Evolutionary conservation across 37 sponge, comb jelly and placozoan genomes (phyloP), one percentile per base, ranked within the genome.

Genomic region (Crambe crambe): DNA sequence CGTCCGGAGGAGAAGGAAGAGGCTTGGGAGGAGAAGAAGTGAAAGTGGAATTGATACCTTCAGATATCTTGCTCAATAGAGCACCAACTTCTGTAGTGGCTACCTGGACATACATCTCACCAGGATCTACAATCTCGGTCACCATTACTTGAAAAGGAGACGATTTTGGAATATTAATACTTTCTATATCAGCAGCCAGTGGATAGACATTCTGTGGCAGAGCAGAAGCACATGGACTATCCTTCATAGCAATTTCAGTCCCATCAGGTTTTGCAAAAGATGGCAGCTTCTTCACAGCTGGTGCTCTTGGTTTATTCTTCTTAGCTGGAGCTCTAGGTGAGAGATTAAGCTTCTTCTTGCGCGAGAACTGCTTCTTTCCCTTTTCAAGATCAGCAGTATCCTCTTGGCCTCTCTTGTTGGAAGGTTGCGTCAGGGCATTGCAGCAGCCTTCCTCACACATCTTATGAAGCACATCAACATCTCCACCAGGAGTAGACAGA

Each of bases 71-170:
- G 42, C 15, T 40, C 3, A 70, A 17, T 26, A 70, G 22, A 42
- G 42, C 42, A 42, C 47, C 75, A 1, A 59, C 47, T 20, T 43
- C 73, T 17, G 20, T 39, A 31, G 56, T 60, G 42, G 73, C 86
- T 25, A 56, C 12, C 38, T 85, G 86, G 2, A 77, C 30, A 34
- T 36, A 85, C 36, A 77, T 35, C n/a, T 27, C 41, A 17, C 32
- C 31, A 0, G 86, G 79, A 72, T 27, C 42, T 8, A 35, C 51
- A n/a, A 85, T 79, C 29, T 78, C 79, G 36, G 73, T 78, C 38
- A 85, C 78, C 56, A 73, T 21, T 10, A 83, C 62, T 58, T 15
- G n/a, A n/a, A n/a, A n/a, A n/a, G n/a, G n/a, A n/a, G n/a, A n/a
- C n/a, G n/a, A n/a, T n/a, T n/a, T n/a, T n/a, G 70, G 70, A 70